phyloP scores from a whole-genome alignment of 1,140 invertebrate species.

The Drosophila pandora region DNA sequence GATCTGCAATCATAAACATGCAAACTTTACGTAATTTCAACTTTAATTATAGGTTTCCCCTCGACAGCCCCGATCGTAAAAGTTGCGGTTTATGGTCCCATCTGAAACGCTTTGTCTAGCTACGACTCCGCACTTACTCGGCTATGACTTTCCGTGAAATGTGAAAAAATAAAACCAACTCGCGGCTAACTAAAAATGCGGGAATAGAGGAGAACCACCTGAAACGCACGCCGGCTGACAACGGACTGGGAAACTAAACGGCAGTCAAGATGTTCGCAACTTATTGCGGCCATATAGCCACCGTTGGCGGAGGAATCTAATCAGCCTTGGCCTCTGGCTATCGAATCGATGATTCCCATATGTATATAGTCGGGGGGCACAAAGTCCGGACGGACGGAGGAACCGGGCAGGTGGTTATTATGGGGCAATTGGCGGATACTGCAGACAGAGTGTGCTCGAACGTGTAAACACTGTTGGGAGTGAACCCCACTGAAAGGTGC shows the following conservation, averaged over 20 bases:
- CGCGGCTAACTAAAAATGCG: conserved; percentile 30
- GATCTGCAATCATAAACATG: conserved; percentile 25
- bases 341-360: conserved; percentile 33
- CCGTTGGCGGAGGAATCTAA: conserved; percentile 30
- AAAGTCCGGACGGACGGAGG: conserved; percentile 28
- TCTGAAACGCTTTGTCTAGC: background rate
- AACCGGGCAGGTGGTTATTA: conserved; percentile 26
- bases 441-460: background rate
- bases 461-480: conserved; percentile 7
- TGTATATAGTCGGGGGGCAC: conserved; percentile 12
- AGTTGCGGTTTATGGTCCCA: conserved; percentile 1
- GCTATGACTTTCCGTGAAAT: background rate
- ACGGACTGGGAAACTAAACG: conserved; percentile 31
- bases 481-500: conserved; percentile 1
- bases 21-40: conserved; percentile 44
- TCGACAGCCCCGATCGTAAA: conserved; percentile 4
- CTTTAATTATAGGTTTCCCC: conserved; percentile 24
- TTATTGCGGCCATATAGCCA: conserved; percentile 12
- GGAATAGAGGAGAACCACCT: conserved; percentile 20
- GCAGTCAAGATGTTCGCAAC: conserved; percentile 26
- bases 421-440: conserved; percentile 19
- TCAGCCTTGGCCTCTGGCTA: conserved; percentile 19
- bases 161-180: background rate
- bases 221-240: conserved; percentile 27
- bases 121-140: conserved; percentile 16